Percentiles rank a stretch among this genome's conserved stretches.
Evolutionary conservation across 2,888 invertebrate genomes (phyloP).

Genomic region (Odiellus spinosus): DNA sequence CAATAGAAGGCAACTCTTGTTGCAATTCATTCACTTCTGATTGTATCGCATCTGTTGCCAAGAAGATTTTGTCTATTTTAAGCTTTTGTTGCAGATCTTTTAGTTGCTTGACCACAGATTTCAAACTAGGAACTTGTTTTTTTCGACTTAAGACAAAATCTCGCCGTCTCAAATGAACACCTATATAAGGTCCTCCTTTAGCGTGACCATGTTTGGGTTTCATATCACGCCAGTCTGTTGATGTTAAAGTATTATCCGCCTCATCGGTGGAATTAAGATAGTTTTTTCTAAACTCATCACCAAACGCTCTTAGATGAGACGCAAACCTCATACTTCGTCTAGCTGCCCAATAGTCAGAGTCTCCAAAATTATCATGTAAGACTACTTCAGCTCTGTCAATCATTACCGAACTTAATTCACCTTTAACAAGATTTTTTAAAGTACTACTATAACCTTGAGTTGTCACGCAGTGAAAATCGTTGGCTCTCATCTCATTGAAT

Average conservation of each 20-base stretch:
- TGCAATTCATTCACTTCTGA: slow-evolving; percentile 35
- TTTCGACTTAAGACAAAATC: slow-evolving; percentile 66
- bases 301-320: slow-evolving; percentile 45
- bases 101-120: slow-evolving; percentile 59
- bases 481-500: slow-evolving; percentile 48
- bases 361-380: slow-evolving; percentile 73
- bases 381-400: slow-evolving; percentile 69
- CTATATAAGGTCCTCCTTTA: slow-evolving; percentile 32
- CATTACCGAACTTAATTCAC: slow-evolving; percentile 42
- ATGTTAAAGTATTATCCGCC: slow-evolving; percentile 41
- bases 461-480: slow-evolving; percentile 53
- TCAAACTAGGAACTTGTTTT: slow-evolving; percentile 58
- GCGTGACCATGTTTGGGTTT: slow-evolving; percentile 23
- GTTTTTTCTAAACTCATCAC: slow-evolving; percentile 45
- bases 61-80: slow-evolving; percentile 46
- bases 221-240: slow-evolving; percentile 45
- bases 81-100: slow-evolving; percentile 40
- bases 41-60: slow-evolving; percentile 66
- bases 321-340: slow-evolving; percentile 80
- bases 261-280: slow-evolving; percentile 46
- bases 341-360: slow-evolving; percentile 63
- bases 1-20: slow-evolving; percentile 31
- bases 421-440: slow-evolving; percentile 37
- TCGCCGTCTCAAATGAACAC: slow-evolving; percentile 68
- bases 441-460: slow-evolving; percentile 48